Percentiles rank a stretch among this genome's conserved stretches.
These are phyloP conservation scores for Eurystomus glaucurus DNA, from an alignment of 2,797 vertebrate genomes.

Conservation along the genomic window DNA sequence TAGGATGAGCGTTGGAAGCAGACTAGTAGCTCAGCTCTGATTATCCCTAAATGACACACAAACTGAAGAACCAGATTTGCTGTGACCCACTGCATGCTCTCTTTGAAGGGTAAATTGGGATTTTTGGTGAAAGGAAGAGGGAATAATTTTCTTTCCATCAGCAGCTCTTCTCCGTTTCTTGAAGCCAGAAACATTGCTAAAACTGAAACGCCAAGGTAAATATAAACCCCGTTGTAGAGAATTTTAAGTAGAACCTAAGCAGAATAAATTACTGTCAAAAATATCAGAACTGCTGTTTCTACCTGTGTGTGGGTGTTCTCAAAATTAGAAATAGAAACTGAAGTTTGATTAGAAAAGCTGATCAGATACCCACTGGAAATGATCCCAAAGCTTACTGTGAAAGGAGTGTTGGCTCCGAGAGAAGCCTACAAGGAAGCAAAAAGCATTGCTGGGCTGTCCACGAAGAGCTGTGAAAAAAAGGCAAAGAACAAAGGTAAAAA, in stretches of 20 bases:
- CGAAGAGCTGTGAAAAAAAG: not conserved
- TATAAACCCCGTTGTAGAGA: not conserved
- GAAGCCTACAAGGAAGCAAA: not conserved
- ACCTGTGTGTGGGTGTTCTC: not conserved
- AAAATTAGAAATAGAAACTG: not conserved
- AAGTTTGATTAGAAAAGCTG: not conserved
- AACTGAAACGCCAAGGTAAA: not conserved
- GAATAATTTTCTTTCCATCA: not conserved
- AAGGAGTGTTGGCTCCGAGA: accelerated
- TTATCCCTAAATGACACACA: not conserved
- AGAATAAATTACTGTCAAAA: not conserved
- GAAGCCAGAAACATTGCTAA: not conserved
- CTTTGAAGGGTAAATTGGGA: not conserved
- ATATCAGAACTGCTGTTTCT: not conserved
- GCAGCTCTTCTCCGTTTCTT: not conserved
- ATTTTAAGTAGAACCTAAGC: not conserved
- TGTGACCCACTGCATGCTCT: not conserved
- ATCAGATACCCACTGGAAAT: not conserved
- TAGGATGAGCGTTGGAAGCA: not conserved
- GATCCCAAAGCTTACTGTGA: not conserved
- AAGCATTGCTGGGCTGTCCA: not conserved
- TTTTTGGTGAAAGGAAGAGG: not conserved
- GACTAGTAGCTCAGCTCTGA: not conserved
- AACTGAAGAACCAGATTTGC: not conserved
- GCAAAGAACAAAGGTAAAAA: not conserved